A percentile compares a stretch with the other conserved stretches of the same genome.
These are phyloP conservation scores for Empidonax traillii DNA, from an alignment of 2,113 vertebrate genomes.

Conservation along the genomic window DNA sequence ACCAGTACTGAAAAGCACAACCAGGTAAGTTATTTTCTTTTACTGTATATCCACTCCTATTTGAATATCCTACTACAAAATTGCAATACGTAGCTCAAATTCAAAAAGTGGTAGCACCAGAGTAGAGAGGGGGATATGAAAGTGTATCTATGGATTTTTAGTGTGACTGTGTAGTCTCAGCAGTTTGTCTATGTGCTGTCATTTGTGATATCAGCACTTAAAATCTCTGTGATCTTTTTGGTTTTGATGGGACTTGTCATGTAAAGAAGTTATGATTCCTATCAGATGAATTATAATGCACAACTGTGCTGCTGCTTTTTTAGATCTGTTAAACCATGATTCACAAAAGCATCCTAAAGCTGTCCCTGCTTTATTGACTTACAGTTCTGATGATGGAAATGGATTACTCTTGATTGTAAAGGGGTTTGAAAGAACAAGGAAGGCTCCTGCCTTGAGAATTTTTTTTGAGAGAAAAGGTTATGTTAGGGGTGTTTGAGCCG, in stretches of 20 bases:
- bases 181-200: neutral
- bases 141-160: neutral
- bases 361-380: neutral
- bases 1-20: neutral
- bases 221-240: neutral
- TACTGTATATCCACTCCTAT: neutral
- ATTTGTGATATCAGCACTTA: neutral
- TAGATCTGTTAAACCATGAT: neutral
- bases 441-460: neutral
- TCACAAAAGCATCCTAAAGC: neutral
- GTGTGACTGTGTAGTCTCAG: neutral
- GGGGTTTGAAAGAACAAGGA: neutral
- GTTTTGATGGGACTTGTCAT: neutral
- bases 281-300: neutral
- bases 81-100: neutral
- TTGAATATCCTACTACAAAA: neutral
- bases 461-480: neutral
- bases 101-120: neutral
- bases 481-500: neutral
- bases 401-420: neutral
- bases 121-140: neutral
- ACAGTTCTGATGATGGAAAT: neutral
- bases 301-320: neutral
- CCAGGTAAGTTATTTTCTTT: neutral
- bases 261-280: neutral